A percentile compares a stretch with the other conserved stretches of the same genome.
phyloP scores from a whole-genome alignment of 2,113 vertebrate species.

The Chinchilla lanigera region DNA sequence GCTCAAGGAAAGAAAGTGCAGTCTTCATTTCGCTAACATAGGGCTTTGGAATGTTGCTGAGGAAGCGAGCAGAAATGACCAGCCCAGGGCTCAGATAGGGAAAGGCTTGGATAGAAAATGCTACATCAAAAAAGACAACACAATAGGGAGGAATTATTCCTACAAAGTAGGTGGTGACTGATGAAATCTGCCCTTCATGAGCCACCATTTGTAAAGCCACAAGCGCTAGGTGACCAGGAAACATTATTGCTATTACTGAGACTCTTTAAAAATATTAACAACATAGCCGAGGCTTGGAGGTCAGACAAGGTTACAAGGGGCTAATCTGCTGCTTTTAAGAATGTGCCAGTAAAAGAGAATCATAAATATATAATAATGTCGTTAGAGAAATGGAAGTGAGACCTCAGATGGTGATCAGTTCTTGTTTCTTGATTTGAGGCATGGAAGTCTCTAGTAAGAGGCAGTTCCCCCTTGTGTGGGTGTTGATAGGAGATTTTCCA shows the following conservation, averaged over 20 bases:
- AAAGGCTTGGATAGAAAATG: not conserved
- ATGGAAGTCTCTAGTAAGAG: not conserved
- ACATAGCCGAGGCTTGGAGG: not conserved
- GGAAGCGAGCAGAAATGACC: not conserved
- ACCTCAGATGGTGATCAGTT: not conserved
- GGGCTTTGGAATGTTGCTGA: slow-evolving; percentile 1
- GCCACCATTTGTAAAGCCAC: not conserved
- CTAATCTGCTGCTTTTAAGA: slow-evolving; percentile 28
- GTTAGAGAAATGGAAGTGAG: slow-evolving; percentile 63
- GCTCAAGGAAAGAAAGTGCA: not conserved
- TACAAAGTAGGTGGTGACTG: not conserved
- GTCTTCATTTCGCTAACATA: not conserved
- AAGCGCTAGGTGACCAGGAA: not conserved
- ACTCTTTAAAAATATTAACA: slow-evolving; percentile 7
- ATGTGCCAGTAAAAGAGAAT: slow-evolving; percentile 10
- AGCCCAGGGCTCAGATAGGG: not conserved
- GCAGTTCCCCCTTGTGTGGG: not conserved
- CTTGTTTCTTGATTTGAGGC: slow-evolving; percentile 6
- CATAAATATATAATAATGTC: slow-evolving; percentile 53
- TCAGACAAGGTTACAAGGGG: not conserved
- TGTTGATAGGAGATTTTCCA: not conserved
- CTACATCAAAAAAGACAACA: not conserved
- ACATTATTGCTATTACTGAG: not conserved
- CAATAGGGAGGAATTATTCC: not conserved
- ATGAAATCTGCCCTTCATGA: not conserved